Conservation (phyloP, 2,888 invertebrate genomes). For the Cantharis rufa region DNA sequence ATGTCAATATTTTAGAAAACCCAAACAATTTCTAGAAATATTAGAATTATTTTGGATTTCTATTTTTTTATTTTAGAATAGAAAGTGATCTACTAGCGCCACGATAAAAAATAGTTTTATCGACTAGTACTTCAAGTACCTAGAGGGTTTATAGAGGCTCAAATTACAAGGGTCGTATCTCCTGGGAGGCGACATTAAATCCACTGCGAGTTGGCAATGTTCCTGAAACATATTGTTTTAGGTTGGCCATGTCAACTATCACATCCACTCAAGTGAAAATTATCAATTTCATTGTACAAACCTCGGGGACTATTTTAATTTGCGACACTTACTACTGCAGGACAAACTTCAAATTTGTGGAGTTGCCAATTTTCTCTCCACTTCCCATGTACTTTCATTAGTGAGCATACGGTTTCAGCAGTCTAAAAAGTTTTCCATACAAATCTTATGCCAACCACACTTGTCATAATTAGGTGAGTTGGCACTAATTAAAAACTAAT, state of each 20-base stretch:
- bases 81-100: not conserved
- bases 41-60: no score
- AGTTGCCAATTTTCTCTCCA: not conserved
- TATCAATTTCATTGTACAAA: constrained; percentile 16
- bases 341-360: not conserved
- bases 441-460: not conserved
- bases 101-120: constrained; percentile 1
- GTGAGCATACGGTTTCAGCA: not conserved
- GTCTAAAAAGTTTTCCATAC: not conserved
- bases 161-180: constrained; percentile 22
- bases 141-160: constrained; percentile 11
- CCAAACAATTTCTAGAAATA: no score
- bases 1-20: not conserved
- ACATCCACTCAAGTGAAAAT: constrained; percentile 25
- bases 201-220: constrained; percentile 17
- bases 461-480: not conserved
- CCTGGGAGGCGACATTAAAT: constrained; percentile 32
- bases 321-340: not conserved
- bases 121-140: not conserved
- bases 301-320: constrained; percentile 3
- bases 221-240: constrained; percentile 35
- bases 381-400: not conserved
- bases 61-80: not conserved
- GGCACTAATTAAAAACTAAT: not conserved
- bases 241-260: constrained; percentile 30